Evolutionary conservation across 2,797 vertebrate species (phyloP).

Genomic region (Pseudomugil gertrudae): DNA sequence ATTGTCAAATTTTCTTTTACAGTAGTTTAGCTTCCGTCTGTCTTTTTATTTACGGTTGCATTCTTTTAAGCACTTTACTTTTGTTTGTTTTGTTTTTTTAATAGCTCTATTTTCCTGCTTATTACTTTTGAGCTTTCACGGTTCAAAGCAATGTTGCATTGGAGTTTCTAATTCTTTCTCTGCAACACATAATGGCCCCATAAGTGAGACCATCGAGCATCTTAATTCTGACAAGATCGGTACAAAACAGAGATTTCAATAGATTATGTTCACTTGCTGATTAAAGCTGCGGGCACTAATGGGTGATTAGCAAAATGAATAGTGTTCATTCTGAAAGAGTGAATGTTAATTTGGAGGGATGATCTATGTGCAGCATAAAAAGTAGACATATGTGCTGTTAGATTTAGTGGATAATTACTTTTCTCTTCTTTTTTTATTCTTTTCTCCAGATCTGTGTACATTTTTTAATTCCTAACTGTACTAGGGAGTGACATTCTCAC

Average conservation of each 20-base stretch:
- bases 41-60: constrained; percentile 40
- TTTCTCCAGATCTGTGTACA: constrained; percentile 36
- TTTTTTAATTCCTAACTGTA: constrained; percentile 31
- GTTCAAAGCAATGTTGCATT: not conserved
- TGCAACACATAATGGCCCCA: constrained; percentile 19
- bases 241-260: constrained; percentile 40
- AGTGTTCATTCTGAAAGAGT: constrained; percentile 38
- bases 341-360: constrained; percentile 39
- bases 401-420: constrained; percentile 21
- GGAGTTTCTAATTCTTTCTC: constrained; percentile 4
- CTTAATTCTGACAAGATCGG: constrained; percentile 52
- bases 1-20: constrained; percentile 62
- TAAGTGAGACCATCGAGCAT: constrained; percentile 47
- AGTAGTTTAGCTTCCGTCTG: constrained; percentile 28
- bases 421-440: constrained; percentile 14
- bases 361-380: constrained; percentile 36
- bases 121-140: constrained; percentile 1
- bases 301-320: constrained; percentile 70
- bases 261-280: constrained; percentile 65
- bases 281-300: constrained; percentile 66
- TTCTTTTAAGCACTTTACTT: constrained; percentile 28
- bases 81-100: constrained; percentile 9
- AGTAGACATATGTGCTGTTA: constrained; percentile 17
- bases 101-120: too few species aligned
- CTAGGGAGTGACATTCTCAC: constrained; percentile 39